Base-by-base conservation (phyloP, 2,888 invertebrate species). In the Liposcelis brunnea region DNA sequence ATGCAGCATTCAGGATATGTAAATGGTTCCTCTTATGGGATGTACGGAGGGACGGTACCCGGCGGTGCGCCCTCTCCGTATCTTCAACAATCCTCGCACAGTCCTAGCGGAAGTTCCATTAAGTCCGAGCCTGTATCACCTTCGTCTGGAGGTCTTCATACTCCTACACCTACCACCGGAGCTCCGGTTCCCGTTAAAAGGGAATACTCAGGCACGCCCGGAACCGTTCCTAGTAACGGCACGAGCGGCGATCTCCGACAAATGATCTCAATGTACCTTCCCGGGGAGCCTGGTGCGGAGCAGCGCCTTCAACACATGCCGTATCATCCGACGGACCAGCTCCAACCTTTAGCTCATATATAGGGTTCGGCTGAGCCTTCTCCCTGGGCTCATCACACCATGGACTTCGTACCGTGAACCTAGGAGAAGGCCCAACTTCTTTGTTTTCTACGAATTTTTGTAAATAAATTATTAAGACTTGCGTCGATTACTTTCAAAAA, bases 101-200 rank as follows among this genome's bases (percentile, higher is more conserved):
- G 84, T 57, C 86, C 86, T 43, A 84, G 84, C 61, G 85, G 84
- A 54, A 83, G 82, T 51, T 85, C 84, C 60, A 83, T 86, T 59
- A 87, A 87, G 63, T 86, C 86, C 44, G 87, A 89, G 64, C 84
- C 86, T 26, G 83, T 85, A 56, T 84, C 85, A 45, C 83, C 86
- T 43, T 77, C 70, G 51, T 46, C 55, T 52, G 55, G 71, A 61
- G 67, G 65, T 72, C 67, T 59, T 71, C 58, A 73, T 59, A 63
- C 59, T 52, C 68, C 59, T 59, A 72, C 67, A 56, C 60, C 62
- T 51, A 66, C 49, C 42, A 52, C 64, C 57, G 55, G 61, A 52
- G 55, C 58, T 49, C 57, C 55, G 38, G 56, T 53, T 2, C 47
- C 45, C 43, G 72, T 82, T 69, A 82, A 82, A 65, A 70, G 81